phyloP scores from a whole-genome alignment of 2,888 invertebrate species.

The Caenorhabditis japonica region DNA sequence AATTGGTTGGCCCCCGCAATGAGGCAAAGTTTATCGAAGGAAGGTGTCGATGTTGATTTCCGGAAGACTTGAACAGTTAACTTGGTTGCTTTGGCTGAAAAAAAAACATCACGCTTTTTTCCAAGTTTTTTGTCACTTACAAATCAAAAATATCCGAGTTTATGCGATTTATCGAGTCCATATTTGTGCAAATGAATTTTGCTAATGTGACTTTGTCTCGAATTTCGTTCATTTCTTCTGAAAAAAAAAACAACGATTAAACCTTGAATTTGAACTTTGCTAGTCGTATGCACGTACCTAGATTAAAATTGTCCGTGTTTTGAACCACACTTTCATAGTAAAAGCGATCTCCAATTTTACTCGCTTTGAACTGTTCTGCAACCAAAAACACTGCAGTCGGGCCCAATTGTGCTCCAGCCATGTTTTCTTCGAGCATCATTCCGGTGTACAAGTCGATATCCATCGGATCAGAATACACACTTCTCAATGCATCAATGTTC shows the following conservation, averaged over 20 bases:
- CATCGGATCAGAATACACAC: conserved; percentile 52
- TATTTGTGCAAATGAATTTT: conserved; percentile 41
- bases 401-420: conserved; percentile 57
- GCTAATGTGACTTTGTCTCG: conserved; percentile 24
- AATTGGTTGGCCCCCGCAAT: too few relatives aligned
- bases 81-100: conserved; percentile 32
- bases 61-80: conserved; percentile 22
- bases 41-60: conserved; percentile 31
- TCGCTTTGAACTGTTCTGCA: conserved; percentile 57
- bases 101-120: too few relatives aligned
- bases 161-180: conserved; percentile 21
- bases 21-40: conserved; percentile 39
- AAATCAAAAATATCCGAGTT: conserved; percentile 53
- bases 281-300: not conserved
- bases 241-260: conserved; percentile 3
- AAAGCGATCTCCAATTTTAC: conserved; percentile 64
- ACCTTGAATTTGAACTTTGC: not conserved
- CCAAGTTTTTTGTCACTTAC: not conserved
- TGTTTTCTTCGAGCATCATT: conserved; percentile 56
- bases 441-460: conserved; percentile 65
- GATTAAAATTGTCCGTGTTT: conserved; percentile 31
- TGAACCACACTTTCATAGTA: conserved; percentile 51
- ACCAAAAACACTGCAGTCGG: conserved; percentile 62
- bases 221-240: conserved; percentile 35
- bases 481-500: conserved; percentile 50